Evolutionary conservation across 2,113 vertebrate species (phyloP).

Genomic region (Hippocampus barbouri): DNA sequence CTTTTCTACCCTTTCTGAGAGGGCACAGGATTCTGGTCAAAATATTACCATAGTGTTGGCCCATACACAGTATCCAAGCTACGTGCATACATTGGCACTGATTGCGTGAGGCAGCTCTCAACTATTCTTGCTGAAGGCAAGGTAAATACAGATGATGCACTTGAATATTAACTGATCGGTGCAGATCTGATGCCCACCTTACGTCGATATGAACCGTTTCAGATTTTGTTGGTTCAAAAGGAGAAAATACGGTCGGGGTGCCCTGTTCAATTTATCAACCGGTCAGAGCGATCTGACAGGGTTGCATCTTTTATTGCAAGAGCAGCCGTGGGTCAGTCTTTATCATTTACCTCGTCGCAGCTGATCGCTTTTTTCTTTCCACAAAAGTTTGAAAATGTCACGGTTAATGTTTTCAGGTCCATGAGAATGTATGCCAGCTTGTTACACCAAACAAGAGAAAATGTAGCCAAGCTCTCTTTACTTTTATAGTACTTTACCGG

Average conservation of each 20-base stretch:
- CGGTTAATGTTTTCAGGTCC: not conserved
- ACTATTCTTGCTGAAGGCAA: not conserved
- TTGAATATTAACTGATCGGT: not conserved
- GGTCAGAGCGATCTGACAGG: slow-evolving; percentile 6
- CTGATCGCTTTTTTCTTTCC: not conserved
- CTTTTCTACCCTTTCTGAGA: not conserved
- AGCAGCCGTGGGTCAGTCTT: not conserved
- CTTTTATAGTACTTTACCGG: not conserved
- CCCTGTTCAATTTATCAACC: slow-evolving; percentile 2
- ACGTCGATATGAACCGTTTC: not conserved
- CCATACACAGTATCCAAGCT: not conserved
- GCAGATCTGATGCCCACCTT: not conserved
- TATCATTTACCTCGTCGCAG: not conserved
- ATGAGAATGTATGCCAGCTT: not conserved
- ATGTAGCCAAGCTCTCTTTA: not conserved
- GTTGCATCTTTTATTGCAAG: not conserved
- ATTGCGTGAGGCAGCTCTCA: not conserved
- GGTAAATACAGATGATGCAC: not conserved
- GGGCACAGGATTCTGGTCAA: slow-evolving; percentile 1
- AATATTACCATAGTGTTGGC: not conserved
- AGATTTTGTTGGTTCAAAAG: not conserved
- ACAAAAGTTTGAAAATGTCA: slow-evolving; percentile 1
- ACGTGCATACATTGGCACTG: not conserved
- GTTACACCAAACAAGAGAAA: not conserved
- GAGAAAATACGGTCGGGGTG: not conserved